Base-by-base conservation (phyloP, 1,140 invertebrate species). In the Whitmania pigra region DNA sequence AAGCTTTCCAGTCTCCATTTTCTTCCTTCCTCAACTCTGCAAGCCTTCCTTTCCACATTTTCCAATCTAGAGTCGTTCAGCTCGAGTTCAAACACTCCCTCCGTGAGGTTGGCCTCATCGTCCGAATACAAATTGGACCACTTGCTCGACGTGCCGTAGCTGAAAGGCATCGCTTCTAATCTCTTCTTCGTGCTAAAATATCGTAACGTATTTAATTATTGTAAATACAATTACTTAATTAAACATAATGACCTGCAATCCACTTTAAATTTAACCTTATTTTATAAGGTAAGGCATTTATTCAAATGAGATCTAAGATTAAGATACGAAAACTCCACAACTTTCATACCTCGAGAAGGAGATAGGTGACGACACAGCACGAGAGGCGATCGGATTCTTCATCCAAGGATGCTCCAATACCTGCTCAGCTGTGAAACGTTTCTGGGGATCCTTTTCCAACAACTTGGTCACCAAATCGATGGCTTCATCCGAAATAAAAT, bases 401-500 rank as follows among this genome's bases (percentile, higher is more conserved):
- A 70, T 53, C 93, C 93, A 97, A 0, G 88, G 88, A 85, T 96
- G 92, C 76, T 88, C 85, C 68, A 96, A 84, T 36, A 95, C 90
- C 75, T 88, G 87, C 77, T 88, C 88, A 73, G 93, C 93, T 77
- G 90, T 91, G 71, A 93, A 86, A 73, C 94, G 88, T 77, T 88
- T 85, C 9, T 86, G 86, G 25, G 90, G 89, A 79, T 92, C 88
- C 80, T 91, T 89, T 31, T 93, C 90, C 75, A 98, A 84, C 77
- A 97, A 83, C 78, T 89, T 87, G 57, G 86, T 85, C 78, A 98
- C 96, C 71, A 98, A 86, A 82, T 97, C 90, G 84, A 96, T 97
- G 27, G 93, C 94, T 76, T 94, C 90, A 40, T 87, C 84, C 36
- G 91, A 94, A 72, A 97, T 92, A 78, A 85, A 83, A 66, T 84